Conservation (phyloP, 2,888 invertebrate species). For the Acleris laterana region DNA sequence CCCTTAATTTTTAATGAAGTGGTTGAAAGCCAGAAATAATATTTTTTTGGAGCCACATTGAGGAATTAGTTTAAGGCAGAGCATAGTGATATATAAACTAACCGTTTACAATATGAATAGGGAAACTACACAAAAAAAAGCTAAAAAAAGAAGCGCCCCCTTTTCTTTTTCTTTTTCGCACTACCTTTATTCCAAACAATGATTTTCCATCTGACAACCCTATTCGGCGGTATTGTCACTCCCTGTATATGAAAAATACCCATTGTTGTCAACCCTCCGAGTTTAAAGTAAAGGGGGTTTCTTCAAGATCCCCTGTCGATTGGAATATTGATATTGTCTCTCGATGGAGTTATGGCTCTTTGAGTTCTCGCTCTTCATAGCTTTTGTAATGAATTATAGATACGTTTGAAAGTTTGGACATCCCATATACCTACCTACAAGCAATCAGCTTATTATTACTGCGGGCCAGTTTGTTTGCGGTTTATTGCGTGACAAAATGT, state of each 20-base stretch:
- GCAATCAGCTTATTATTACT: too few species aligned
- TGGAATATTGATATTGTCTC: conserved; percentile 43
- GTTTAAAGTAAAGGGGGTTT: conserved; percentile 43
- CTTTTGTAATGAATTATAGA: neutral
- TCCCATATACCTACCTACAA: neutral
- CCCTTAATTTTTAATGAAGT: too few species aligned
- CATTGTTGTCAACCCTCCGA: conserved; percentile 44
- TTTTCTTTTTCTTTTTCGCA: neutral
- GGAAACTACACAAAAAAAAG: neutral
- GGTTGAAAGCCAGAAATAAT: too few species aligned
- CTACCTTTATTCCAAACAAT: neutral
- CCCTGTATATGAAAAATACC: conserved; percentile 46
- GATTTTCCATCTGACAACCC: conserved; percentile 40
- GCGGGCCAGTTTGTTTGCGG: too few species aligned
- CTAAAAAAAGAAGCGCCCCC: neutral
- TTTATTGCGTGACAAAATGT: too few species aligned
- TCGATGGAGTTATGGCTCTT: conserved; percentile 24
- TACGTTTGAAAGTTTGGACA: neutral
- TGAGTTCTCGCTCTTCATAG: conserved; percentile 9
- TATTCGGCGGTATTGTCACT: conserved; percentile 38
- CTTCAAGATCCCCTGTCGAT: conserved; percentile 43
- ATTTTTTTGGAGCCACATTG: too few species aligned
- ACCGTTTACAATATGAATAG: too few species aligned
- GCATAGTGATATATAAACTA: too few species aligned
- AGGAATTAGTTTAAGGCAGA: too few species aligned